Conservation (phyloP, 2,113 vertebrate genomes). For the Laticauda colubrina region DNA sequence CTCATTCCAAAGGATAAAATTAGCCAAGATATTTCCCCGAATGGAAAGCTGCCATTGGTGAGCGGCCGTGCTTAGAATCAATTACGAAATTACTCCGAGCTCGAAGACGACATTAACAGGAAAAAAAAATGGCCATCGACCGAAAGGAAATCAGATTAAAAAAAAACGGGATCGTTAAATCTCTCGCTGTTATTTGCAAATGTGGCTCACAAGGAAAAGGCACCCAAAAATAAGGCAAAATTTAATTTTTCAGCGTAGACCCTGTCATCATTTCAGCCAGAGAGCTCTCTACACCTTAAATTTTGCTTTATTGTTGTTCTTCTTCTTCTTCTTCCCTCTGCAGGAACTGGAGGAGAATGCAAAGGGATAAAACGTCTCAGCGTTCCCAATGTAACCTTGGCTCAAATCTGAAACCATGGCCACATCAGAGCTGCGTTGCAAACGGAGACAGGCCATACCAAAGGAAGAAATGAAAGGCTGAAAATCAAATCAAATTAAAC, state of each 20-base stretch:
- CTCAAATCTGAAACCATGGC: background rate
- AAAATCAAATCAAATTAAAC: background rate
- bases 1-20: slow-evolving; percentile 98
- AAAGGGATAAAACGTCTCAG: background rate
- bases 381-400: background rate
- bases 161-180: slow-evolving; percentile 92
- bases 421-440: background rate
- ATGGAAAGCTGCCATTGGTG: slow-evolving; percentile 86
- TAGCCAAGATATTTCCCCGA: slow-evolving; percentile 97
- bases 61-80: slow-evolving; percentile 95
- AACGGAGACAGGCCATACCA: background rate
- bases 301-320: too few relatives aligned
- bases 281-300: slow-evolving; percentile 56
- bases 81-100: slow-evolving; percentile 99
- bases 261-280: slow-evolving; percentile 98
- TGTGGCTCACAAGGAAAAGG: slow-evolving; percentile 95
- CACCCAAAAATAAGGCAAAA: slow-evolving; percentile 95
- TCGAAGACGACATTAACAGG: slow-evolving; percentile 99
- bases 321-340: too few relatives aligned
- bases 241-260: slow-evolving; percentile 98
- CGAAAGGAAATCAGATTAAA: slow-evolving; percentile 95
- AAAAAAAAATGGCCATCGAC: slow-evolving; percentile 95
- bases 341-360: slow-evolving; percentile 21
- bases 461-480: background rate
- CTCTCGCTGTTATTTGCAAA: slow-evolving; percentile 96